Evolutionary conservation across 2,797 vertebrate species (phyloP).

Genomic region (Karalla daura): DNA sequence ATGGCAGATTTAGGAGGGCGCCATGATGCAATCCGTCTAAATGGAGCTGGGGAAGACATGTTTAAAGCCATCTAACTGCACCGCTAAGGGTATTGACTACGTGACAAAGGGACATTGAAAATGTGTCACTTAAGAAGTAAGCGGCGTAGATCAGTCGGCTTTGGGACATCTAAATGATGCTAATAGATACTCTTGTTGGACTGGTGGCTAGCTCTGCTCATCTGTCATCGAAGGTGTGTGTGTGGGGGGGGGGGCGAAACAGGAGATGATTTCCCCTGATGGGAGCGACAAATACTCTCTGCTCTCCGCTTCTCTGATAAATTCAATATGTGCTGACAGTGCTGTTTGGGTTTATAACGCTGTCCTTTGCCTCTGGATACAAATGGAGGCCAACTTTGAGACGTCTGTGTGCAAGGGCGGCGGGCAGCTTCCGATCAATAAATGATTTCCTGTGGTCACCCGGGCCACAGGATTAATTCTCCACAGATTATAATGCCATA

Average conservation of each 20-base stretch:
- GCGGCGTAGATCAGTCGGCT: conserved; percentile 38
- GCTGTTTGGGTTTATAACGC: conserved; percentile 56
- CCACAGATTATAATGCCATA: not conserved
- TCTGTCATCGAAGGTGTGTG: conserved; percentile 13
- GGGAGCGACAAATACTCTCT: conserved; percentile 41
- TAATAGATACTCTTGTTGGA: conserved; percentile 18
- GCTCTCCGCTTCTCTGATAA: conserved; percentile 45
- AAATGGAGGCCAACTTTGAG: conserved; percentile 18
- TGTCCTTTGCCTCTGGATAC: no score
- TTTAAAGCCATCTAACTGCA: not conserved
- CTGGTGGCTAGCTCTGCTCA: not conserved
- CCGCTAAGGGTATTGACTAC: conserved; percentile 20
- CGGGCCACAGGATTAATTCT: not conserved
- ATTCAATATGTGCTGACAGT: conserved; percentile 61
- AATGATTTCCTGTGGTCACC: conserved; percentile 1
- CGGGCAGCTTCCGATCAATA: conserved; percentile 19
- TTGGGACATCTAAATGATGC: conserved; percentile 25
- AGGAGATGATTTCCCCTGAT: conserved; percentile 49
- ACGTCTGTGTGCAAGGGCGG: not conserved
- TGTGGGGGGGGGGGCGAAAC: conserved; percentile 6
- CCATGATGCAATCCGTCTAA: not conserved
- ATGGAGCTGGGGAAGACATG: not conserved
- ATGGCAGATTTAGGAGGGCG: conserved; percentile 22
- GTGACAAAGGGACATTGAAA: conserved; percentile 35
- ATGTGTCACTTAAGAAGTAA: conserved; percentile 31